Percentiles rank a stretch among this genome's conserved stretches.
Evolutionary conservation across 35 echinoderm and acorn worm species (phyloP).

Genomic region (Heliocidaris erythrogramma): DNA sequence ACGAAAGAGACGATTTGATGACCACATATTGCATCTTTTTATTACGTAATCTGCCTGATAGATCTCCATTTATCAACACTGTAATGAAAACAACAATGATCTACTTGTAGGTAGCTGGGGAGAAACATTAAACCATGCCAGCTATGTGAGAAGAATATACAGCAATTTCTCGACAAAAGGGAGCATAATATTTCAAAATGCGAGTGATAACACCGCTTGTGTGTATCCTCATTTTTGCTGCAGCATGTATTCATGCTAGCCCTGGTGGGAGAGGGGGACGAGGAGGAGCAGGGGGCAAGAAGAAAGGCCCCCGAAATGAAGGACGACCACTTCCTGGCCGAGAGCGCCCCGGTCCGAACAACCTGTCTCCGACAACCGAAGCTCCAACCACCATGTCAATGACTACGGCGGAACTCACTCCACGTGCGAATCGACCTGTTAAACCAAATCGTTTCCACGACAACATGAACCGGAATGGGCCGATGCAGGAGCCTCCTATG

Average conservation of each 20-base stretch:
- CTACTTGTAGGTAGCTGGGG: background rate
- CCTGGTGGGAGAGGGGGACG: background rate
- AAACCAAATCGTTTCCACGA: background rate
- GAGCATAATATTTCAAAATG: background rate
- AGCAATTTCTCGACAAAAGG: background rate
- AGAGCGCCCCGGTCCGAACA: background rate
- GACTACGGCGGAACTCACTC: conserved; percentile 30
- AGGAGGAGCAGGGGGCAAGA: background rate
- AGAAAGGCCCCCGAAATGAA: background rate
- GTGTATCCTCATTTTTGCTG: background rate
- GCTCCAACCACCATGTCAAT: conserved; percentile 28
- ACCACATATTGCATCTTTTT: background rate
- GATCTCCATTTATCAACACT: background rate
- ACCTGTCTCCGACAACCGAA: conserved; percentile 10
- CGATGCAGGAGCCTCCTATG: background rate
- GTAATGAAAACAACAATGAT: background rate
- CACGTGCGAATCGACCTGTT: background rate
- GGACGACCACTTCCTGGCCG: background rate
- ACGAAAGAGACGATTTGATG: background rate
- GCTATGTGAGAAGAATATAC: background rate
- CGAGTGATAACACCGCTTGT: background rate
- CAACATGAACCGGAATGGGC: background rate
- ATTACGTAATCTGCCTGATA: background rate
- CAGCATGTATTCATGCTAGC: background rate
- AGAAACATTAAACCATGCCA: background rate